Percentiles rank a stretch among this genome's conserved stretches.
phyloP scores from a whole-genome alignment of 2,797 vertebrate genomes.

The Rhinophrynus dorsalis region DNA sequence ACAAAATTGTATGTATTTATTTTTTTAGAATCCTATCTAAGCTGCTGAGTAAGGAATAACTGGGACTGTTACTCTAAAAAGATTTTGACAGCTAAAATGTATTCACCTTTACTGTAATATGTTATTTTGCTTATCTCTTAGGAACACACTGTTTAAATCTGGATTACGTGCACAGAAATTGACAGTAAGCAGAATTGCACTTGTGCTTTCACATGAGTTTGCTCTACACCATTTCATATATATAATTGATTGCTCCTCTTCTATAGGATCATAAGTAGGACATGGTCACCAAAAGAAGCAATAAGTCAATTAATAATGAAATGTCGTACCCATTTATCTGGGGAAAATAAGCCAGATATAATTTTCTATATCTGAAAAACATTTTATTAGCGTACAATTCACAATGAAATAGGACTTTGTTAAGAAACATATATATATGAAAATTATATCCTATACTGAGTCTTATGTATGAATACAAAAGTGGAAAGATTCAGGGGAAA shows the following conservation, averaged over 20 bases:
- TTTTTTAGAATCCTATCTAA: not conserved
- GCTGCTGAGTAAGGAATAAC: constrained; percentile 26
- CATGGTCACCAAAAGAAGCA: not conserved
- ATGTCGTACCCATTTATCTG: not conserved
- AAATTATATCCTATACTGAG: too few relatives aligned
- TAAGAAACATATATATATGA: too few relatives aligned
- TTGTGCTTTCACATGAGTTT: not conserved
- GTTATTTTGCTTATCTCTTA: constrained; percentile 33
- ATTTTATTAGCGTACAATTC: not conserved
- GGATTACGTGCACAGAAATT: constrained; percentile 21
- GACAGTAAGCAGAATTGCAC: constrained; percentile 22
- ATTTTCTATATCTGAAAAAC: not conserved
- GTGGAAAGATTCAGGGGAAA: too few relatives aligned
- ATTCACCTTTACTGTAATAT: constrained; percentile 21
- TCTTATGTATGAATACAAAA: too few relatives aligned
- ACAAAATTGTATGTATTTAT: not conserved
- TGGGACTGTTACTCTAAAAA: constrained; percentile 1
- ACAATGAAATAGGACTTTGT: not conserved
- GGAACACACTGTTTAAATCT: constrained; percentile 35
- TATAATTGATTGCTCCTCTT: not conserved
- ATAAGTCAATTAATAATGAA: not conserved
- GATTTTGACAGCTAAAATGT: constrained; percentile 26
- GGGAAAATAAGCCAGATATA: not conserved
- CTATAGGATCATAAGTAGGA: not conserved
- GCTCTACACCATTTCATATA: not conserved